phyloP scores from a whole-genome alignment of 2,888 invertebrate species.

The Leptarthrus brevirostris region DNA sequence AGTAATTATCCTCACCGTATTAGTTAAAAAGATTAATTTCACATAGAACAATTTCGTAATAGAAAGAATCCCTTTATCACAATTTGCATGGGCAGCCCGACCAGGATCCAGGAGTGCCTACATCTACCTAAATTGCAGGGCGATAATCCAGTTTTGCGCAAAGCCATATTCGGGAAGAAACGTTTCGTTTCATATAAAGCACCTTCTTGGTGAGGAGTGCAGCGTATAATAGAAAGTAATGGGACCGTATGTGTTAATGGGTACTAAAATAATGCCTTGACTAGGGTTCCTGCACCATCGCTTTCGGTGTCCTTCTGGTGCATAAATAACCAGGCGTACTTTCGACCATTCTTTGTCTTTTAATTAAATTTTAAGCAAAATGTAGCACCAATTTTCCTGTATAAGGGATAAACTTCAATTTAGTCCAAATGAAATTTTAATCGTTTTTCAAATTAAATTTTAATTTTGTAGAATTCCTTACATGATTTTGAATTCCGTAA shows the following conservation, averaged over 20 bases:
- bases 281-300: constrained; percentile 25
- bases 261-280: constrained; percentile 39
- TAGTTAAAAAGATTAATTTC: constrained; percentile 37
- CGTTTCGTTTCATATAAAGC: constrained; percentile 16
- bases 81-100: constrained; percentile 25
- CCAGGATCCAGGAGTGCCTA: background rate
- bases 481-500: constrained; percentile 20
- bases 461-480: constrained; percentile 24
- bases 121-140: constrained; percentile 37
- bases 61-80: constrained; percentile 38
- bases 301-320: constrained; percentile 28
- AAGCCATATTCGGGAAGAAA: background rate
- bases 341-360: constrained; percentile 47
- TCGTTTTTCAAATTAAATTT: constrained; percentile 46
- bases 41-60: constrained; percentile 16
- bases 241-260: constrained; percentile 44
- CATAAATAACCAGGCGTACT: constrained; percentile 37
- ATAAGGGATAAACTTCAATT: constrained; percentile 37
- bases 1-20: too few relatives aligned
- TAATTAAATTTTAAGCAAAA: constrained; percentile 46
- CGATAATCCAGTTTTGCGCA: constrained; percentile 14
- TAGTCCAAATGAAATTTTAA: constrained; percentile 44
- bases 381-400: constrained; percentile 36
- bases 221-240: constrained; percentile 38
- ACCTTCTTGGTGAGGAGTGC: constrained; percentile 34